Base-by-base conservation (phyloP, 1,140 invertebrate genomes). In the Atopsyche davidsoni region DNA sequence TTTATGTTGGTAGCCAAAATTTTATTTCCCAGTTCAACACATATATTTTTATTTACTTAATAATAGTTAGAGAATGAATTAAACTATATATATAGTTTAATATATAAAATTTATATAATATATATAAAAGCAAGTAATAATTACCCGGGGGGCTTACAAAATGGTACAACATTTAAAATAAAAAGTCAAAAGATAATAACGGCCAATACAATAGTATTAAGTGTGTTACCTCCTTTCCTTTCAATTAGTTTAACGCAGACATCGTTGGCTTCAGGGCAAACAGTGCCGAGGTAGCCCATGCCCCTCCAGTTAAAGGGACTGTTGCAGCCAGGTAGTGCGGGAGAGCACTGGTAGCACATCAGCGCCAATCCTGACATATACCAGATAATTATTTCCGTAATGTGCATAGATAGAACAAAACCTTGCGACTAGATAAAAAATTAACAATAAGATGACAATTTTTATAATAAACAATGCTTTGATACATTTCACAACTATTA, bases 201-300 rank as follows among this genome's bases (percentile, higher is more conserved):
- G 38, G 40, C 39, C 10, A 45, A 51, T 9, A 45, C 19, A n/a
- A 18, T 19, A 23, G 23, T 32, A 59, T n/a, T n/a, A n/a, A n/a
- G n/a, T n/a, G n/a, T n/a, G 59, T 65, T 73, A 91, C 89, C 85
- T 78, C 86, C 88, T 80, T 89, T 89, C 46, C 76, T 76, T 69
- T 95, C 90, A 52, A 88, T 85, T 23, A 95, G 77, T 74, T 95
- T 94, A 0, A 96, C 87, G 75, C 92, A 96, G 59, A 88, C 84
- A 65, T 95, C 91, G 69, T 91, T 79, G 50, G 76, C 71, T 60
- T 90, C 85, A 1, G 86, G 87, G 66, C 92, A 96, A 48, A 86
- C 80, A 64, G 81, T 87, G 0, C 77, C 77, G 11, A 78, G 60
- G 43, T 73, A 79, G 0, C 77, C 77, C 23, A 79, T 66, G 35